Evolutionary conservation across 2,888 invertebrate species (phyloP).

Genomic region (Agapostemon virescens): DNA sequence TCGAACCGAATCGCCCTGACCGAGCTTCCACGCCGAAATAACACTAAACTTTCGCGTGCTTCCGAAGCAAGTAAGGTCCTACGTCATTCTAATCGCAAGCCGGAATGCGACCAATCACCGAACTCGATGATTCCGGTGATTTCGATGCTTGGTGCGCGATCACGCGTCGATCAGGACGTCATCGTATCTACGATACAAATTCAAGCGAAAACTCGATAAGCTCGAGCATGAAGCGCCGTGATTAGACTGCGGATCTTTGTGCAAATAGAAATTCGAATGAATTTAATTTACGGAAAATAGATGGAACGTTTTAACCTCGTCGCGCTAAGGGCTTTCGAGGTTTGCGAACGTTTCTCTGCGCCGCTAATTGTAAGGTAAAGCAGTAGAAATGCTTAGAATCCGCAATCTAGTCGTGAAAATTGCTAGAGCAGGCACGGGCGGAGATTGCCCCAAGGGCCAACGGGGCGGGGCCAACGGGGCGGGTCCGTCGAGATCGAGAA

Average conservation of each 20-base stretch:
- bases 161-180: constrained; percentile 4
- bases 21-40: constrained; percentile 22
- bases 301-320: no score
- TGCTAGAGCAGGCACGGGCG: neutral
- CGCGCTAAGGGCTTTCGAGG: neutral
- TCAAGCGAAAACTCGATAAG: constrained; percentile 10
- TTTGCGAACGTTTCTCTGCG: neutral
- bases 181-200: constrained; percentile 24
- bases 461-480: neutral
- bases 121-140: neutral
- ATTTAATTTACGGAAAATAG: neutral
- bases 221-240: neutral
- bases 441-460: neutral
- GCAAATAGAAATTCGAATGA: neutral
- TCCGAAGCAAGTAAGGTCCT: constrained; percentile 32
- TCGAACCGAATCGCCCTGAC: constrained; percentile 16
- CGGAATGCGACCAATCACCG: neutral
- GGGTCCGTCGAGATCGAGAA: no score
- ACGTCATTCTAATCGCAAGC: constrained; percentile 1
- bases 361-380: neutral
- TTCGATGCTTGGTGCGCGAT: neutral
- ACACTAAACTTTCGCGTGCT: constrained; percentile 39
- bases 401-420: neutral
- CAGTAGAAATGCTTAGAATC: neutral
- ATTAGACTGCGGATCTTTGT: neutral